These are phyloP conservation scores for Coregonus sp. DNA, from an alignment of 2,797 vertebrate genomes.

Conservation along the genomic window DNA sequence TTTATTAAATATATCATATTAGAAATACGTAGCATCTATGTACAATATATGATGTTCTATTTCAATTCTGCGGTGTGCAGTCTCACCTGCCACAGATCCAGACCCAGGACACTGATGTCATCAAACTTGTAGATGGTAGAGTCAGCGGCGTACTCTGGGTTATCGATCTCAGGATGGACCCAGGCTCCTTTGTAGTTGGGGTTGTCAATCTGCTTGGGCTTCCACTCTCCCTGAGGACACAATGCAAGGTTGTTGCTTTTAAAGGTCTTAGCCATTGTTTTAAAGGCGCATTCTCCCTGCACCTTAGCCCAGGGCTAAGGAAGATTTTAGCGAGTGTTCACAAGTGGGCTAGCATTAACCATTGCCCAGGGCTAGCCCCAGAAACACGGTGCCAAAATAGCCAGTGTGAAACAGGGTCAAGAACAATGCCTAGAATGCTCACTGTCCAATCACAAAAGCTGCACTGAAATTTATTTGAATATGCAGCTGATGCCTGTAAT, in stretches of 20 bases:
- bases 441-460: too few relatives aligned
- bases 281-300: background rate
- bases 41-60: background rate
- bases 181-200: slow-evolving; percentile 88
- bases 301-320: too few relatives aligned
- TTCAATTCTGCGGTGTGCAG: background rate
- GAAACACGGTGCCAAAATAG: too few relatives aligned
- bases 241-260: background rate
- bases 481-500: too few relatives aligned
- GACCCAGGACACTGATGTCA: slow-evolving; percentile 80
- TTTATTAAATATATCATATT: too few relatives aligned
- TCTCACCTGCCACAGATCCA: slow-evolving; percentile 91
- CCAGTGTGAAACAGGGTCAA: too few relatives aligned
- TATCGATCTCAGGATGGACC: slow-evolving; percentile 90
- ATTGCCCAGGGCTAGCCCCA: too few relatives aligned
- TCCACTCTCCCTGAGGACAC: slow-evolving; percentile 84
- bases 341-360: too few relatives aligned
- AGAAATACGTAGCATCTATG: background rate
- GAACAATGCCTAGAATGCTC: too few relatives aligned
- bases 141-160: slow-evolving; percentile 85
- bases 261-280: background rate
- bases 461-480: too few relatives aligned
- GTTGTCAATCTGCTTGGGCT: slow-evolving; percentile 88
- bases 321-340: too few relatives aligned
- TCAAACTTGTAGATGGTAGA: slow-evolving; percentile 80